These are phyloP conservation scores for Heteractis magnifica DNA, from an alignment of 92 coral and sea anemone species.

Conservation along the genomic window DNA sequence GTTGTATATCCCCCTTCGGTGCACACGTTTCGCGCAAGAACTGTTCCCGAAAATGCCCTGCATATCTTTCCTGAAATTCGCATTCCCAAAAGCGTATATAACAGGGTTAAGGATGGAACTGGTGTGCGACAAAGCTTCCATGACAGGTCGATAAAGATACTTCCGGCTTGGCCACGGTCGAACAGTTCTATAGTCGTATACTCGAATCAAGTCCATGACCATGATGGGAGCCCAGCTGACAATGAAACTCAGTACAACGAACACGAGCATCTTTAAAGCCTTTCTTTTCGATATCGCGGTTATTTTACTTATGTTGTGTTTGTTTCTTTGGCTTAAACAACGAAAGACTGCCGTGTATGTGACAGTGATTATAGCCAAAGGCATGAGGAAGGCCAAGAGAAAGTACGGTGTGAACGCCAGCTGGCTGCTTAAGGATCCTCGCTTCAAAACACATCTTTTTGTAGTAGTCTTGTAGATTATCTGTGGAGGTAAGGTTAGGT, in stretches of 20 bases:
- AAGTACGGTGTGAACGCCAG: slow-evolving; percentile 45
- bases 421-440: slow-evolving; percentile 9
- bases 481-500: neutral
- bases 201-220: slow-evolving; percentile 42
- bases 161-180: neutral
- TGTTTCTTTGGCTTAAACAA: slow-evolving; percentile 32
- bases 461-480: neutral
- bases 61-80: slow-evolving; percentile 47
- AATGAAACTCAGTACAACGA: slow-evolving; percentile 54
- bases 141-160: slow-evolving; percentile 37
- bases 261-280: slow-evolving; percentile 47
- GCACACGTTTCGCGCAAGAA: too few species aligned
- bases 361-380: slow-evolving; percentile 33
- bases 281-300: slow-evolving; percentile 46
- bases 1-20: too few species aligned
- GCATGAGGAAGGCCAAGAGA: slow-evolving; percentile 30
- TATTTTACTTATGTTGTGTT: slow-evolving; percentile 17
- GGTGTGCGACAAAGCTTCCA: slow-evolving; percentile 37
- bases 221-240: slow-evolving; percentile 77
- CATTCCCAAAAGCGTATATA: slow-evolving; percentile 68
- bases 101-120: slow-evolving; percentile 64
- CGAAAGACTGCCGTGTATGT: slow-evolving; percentile 36
- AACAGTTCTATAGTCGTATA: neutral
- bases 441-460: slow-evolving; percentile 21
- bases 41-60: too few species aligned